Conservation (phyloP, 2,113 vertebrate species). For the Corythornis madagascariensis region DNA sequence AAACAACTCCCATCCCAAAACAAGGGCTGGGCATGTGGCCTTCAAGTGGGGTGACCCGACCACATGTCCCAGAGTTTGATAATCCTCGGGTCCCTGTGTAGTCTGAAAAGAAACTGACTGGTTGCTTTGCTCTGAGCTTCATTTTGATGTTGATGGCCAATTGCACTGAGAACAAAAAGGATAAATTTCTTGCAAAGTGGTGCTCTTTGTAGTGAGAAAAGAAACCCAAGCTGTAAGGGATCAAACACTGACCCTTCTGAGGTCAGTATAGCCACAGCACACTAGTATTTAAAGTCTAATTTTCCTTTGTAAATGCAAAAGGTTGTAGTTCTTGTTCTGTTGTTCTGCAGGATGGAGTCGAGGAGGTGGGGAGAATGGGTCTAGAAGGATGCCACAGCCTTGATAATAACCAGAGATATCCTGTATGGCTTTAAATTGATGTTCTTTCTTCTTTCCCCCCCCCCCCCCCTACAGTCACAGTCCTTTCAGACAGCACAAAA, state of each 20-base stretch:
- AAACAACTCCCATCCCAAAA: background rate
- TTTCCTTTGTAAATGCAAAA: background rate
- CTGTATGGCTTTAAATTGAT: background rate
- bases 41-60: background rate
- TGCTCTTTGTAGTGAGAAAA: background rate
- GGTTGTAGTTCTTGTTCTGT: background rate
- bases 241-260: no score
- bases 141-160: background rate
- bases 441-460: background rate
- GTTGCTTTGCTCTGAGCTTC: background rate
- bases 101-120: background rate
- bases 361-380: background rate
- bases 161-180: background rate
- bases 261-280: no score
- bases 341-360: background rate
- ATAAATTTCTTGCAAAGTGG: background rate
- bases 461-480: slow-evolving; percentile 84
- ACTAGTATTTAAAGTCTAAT: background rate
- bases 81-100: no score
- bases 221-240: background rate
- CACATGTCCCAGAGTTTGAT: background rate
- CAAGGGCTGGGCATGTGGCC: background rate
- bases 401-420: background rate
- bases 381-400: background rate
- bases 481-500: slow-evolving; percentile 98